Conservation (phyloP, 2,888 invertebrate species). For the Mystacides longicornis region DNA sequence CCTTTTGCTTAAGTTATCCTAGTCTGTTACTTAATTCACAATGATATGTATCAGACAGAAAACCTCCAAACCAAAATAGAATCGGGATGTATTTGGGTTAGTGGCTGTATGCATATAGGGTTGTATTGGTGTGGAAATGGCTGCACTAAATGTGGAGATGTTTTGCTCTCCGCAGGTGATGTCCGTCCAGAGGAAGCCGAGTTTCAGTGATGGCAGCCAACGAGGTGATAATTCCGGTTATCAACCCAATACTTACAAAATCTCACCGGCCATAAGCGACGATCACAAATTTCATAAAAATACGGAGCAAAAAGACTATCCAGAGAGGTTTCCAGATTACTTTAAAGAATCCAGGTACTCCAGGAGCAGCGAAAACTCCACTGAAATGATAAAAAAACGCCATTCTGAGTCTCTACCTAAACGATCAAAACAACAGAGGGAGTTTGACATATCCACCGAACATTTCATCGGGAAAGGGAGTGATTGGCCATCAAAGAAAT, state of each 20-base stretch:
- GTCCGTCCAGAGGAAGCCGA: conserved; percentile 8
- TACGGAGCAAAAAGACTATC: not conserved
- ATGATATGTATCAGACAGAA: no score
- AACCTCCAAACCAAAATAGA: no score
- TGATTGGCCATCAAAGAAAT: not conserved
- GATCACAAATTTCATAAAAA: not conserved
- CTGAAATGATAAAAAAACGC: not conserved
- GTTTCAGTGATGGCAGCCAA: conserved; percentile 38
- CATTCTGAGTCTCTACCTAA: not conserved
- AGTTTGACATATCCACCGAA: not conserved
- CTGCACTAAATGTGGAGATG: conserved; percentile 13
- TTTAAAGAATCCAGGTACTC: not conserved
- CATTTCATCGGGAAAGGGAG: not conserved
- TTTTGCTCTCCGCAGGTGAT: conserved; percentile 16
- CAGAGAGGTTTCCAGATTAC: not conserved
- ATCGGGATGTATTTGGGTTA: no score
- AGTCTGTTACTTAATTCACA: no score
- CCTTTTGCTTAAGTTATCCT: no score
- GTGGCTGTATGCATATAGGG: not conserved
- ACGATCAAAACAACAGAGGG: not conserved
- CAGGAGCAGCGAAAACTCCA: conserved; percentile 2
- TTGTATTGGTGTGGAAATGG: not conserved
- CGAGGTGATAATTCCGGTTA: not conserved
- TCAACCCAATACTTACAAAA: not conserved
- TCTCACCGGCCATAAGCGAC: not conserved